Evolutionary conservation across 2,797 vertebrate genomes (phyloP).

Genomic region (Diglossa cyanea): DNA sequence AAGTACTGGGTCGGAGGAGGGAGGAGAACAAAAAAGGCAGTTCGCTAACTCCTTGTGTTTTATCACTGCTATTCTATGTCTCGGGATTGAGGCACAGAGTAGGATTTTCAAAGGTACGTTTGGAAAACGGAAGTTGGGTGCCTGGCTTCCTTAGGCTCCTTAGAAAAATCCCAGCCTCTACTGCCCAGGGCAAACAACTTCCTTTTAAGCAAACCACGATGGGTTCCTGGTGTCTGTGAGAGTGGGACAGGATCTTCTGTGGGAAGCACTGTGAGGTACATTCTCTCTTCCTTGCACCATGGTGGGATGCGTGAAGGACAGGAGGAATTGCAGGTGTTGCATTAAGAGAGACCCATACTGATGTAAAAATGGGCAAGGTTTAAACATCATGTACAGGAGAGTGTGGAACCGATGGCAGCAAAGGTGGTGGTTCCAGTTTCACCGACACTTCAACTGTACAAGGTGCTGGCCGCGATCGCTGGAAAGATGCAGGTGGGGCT

Average conservation of each 20-base stretch:
- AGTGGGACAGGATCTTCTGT: background rate
- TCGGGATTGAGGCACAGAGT: background rate
- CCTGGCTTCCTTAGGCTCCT: background rate
- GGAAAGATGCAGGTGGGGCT: background rate
- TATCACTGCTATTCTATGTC: background rate
- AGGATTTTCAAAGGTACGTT: background rate
- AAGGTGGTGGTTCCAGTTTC: background rate
- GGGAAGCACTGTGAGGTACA: rapidly evolving
- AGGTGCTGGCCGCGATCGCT: background rate
- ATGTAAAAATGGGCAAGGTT: background rate
- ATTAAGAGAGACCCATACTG: background rate
- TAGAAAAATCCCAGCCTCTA: background rate
- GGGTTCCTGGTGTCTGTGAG: background rate
- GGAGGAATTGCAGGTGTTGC: background rate
- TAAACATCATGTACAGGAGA: rapidly evolving
- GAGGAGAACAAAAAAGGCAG: background rate
- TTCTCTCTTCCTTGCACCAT: background rate
- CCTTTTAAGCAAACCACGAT: background rate
- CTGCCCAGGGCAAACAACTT: background rate
- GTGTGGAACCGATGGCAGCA: background rate
- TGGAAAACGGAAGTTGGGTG: background rate
- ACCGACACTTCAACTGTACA: background rate
- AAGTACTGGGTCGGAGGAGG: background rate
- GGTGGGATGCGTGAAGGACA: background rate
- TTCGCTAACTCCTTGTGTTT: background rate